Percentiles rank a stretch among this genome's conserved stretches.
Conservation (phyloP, 2,113 vertebrate species). For the Numenius arquata region DNA sequence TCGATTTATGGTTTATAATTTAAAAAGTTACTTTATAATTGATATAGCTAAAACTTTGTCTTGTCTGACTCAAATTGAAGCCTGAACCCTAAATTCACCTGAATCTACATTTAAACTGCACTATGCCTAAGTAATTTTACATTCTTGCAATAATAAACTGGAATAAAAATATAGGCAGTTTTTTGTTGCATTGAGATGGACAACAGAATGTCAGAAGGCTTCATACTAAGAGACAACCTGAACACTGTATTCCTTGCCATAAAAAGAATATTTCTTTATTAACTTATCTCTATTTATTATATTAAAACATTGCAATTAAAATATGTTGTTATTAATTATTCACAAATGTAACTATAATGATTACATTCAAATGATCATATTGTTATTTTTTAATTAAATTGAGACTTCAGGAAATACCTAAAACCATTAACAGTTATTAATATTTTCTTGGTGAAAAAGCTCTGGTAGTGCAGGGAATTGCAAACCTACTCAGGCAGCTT, state of each 20-base stretch:
- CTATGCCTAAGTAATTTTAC: not conserved
- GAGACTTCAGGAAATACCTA: not conserved
- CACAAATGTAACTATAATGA: not conserved
- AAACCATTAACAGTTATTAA: not conserved
- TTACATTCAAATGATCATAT: not conserved
- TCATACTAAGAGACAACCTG: not conserved
- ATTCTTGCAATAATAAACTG: not conserved
- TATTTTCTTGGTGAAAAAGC: not conserved
- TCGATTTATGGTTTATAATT: not conserved
- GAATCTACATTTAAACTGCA: not conserved
- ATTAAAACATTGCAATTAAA: not conserved
- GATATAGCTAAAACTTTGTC: not conserved
- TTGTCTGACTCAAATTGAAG: not conserved
- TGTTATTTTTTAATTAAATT: not conserved
- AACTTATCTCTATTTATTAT: not conserved
- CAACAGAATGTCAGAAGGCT: not conserved
- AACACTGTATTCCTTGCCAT: not conserved
- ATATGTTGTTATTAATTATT: not conserved
- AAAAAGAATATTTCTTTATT: not conserved
- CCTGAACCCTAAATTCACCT: not conserved
- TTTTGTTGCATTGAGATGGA: not conserved
- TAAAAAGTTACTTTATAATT: not conserved
- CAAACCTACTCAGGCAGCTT: not conserved
- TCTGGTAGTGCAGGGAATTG: not conserved
- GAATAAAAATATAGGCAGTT: not conserved